phyloP scores from a whole-genome alignment of 2,797 vertebrate species.

The Dendrocincla fuliginosa region DNA sequence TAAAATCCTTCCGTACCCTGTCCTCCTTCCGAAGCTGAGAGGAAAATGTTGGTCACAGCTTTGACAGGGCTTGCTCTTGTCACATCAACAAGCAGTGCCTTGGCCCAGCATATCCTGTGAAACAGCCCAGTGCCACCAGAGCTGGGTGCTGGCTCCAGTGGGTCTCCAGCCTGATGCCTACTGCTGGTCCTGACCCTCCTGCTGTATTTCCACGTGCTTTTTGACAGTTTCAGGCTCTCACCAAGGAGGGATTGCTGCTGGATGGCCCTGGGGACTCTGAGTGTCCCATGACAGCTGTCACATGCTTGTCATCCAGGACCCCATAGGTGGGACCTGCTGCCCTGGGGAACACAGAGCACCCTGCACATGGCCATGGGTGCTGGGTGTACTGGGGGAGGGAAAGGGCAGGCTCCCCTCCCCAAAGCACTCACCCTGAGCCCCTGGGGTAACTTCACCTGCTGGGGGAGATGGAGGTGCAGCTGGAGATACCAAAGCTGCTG shows the following conservation, averaged over 20 bases:
- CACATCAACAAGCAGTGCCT: not conserved
- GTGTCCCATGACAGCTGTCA: not conserved
- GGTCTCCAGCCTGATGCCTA: not conserved
- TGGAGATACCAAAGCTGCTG: not conserved
- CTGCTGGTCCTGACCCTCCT: not conserved
- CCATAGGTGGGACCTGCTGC: fast-evolving
- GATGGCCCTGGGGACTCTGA: not conserved
- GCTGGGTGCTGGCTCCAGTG: fast-evolving
- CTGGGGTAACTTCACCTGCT: fast-evolving
- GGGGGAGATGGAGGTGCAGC: not conserved
- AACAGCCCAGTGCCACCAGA: not conserved
- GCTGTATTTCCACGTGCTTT: not conserved
- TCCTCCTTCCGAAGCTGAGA: not conserved
- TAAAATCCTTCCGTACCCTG: not conserved
- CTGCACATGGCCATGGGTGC: fast-evolving
- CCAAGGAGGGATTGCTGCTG: not conserved
- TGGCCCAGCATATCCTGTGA: not conserved
- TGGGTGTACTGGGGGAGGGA: not conserved
- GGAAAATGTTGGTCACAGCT: not conserved
- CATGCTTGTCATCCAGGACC: not conserved
- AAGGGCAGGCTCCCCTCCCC: not conserved
- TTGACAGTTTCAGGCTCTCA: not conserved
- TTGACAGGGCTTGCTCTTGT: not conserved
- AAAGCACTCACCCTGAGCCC: not conserved
- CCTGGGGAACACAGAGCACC: not conserved